Conservation (phyloP, 2,888 invertebrate genomes). For the Synergus umbraculus region DNA sequence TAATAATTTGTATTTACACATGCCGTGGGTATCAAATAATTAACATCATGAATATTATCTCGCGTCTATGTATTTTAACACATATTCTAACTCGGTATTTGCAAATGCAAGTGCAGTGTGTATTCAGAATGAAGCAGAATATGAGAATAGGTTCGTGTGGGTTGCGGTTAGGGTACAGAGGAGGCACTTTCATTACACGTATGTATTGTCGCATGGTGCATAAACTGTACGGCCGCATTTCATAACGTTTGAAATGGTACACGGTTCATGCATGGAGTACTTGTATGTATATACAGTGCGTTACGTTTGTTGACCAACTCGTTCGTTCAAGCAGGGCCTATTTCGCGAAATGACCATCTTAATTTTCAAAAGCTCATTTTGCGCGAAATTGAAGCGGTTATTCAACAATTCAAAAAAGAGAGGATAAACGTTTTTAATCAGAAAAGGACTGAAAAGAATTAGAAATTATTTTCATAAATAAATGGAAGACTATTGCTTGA, state of each 20-base stretch:
- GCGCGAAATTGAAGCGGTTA: background rate
- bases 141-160: constrained; percentile 38
- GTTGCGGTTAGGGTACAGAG: constrained; percentile 31
- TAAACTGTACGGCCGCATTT: constrained; percentile 44
- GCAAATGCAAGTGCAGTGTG: constrained; percentile 27
- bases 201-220: constrained; percentile 44
- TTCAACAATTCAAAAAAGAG: background rate
- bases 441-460: background rate
- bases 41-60: constrained; percentile 30
- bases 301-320: constrained; percentile 42
- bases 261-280: constrained; percentile 37
- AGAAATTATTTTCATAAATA: background rate
- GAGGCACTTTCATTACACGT: constrained; percentile 22
- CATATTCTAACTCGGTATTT: constrained; percentile 32
- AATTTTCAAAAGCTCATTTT: constrained; percentile 8
- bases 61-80: constrained; percentile 33
- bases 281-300: constrained; percentile 20
- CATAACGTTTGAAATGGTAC: constrained; percentile 48
- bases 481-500: too few species aligned
- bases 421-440: background rate
- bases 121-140: constrained; percentile 22
- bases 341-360: background rate
- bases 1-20: constrained; percentile 28
- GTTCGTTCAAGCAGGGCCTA: background rate
- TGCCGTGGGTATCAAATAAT: constrained; percentile 34